These are phyloP conservation scores for Bursaphelenchus okinawaensis DNA, from an alignment of 2,888 invertebrate species.

Conservation along the genomic window DNA sequence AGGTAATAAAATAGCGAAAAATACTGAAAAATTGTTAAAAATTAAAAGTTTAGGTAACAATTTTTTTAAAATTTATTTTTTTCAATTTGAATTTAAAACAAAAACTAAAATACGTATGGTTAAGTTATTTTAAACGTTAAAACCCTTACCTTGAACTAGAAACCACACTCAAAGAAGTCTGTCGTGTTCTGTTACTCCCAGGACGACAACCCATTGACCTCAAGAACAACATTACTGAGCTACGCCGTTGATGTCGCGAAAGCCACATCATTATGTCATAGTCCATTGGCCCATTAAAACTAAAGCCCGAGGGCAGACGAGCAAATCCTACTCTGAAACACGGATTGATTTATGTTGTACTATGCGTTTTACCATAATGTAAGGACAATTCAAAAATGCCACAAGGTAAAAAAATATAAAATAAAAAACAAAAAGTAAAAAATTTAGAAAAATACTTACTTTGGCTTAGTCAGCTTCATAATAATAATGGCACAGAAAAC, in stretches of 20 bases:
- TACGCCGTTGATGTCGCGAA: conserved; percentile 28
- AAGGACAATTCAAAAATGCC: conserved; percentile 4
- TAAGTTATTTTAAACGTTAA: background rate
- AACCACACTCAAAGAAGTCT: conserved; percentile 27
- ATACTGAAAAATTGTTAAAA: too few relatives aligned
- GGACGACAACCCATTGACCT: conserved; percentile 23
- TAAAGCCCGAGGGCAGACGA: conserved; percentile 3
- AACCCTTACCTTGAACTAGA: conserved; percentile 25
- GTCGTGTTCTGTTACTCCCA: conserved; percentile 15
- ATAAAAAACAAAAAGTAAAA: background rate
- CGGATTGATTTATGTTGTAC: background rate
- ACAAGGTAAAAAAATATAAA: too few relatives aligned
- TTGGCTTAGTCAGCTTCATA: conserved; percentile 36
- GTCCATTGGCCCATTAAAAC: conserved; percentile 13
- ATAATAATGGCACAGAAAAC: conserved; percentile 34
- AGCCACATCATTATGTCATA: conserved; percentile 28
- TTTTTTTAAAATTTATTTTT: too few relatives aligned
- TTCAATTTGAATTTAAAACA: background rate
- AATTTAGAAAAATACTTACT: conserved; percentile 16
- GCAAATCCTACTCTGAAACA: conserved; percentile 8
- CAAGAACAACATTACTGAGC: conserved; percentile 24
- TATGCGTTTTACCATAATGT: background rate
- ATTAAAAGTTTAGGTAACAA: too few relatives aligned
- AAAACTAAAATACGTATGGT: background rate
- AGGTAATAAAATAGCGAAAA: background rate